Conservation (phyloP, 2,113 vertebrate genomes). For the Vulpes vulpes region DNA sequence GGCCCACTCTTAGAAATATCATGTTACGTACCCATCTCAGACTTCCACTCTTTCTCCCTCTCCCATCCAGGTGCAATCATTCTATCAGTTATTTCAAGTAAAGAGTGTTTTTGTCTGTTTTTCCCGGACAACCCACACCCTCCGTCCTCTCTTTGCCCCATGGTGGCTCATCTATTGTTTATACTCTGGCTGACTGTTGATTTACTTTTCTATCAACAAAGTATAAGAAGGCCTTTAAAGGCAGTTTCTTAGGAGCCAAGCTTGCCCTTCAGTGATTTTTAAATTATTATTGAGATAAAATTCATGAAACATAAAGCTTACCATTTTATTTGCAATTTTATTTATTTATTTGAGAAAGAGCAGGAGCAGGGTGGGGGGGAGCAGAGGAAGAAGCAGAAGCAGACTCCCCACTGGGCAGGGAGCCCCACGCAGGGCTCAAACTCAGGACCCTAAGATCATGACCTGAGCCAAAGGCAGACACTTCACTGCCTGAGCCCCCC, state of each 20-base stretch:
- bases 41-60: background rate
- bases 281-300: background rate
- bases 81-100: background rate
- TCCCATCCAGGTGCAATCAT: background rate
- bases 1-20: background rate
- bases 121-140: background rate
- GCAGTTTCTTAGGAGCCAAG: background rate
- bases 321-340: background rate
- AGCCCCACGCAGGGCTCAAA: accelerated
- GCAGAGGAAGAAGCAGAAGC: background rate
- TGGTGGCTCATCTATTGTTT: background rate
- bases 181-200: background rate
- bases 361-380: background rate
- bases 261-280: background rate
- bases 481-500: background rate
- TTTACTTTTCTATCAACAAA: background rate
- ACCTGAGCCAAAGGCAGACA: background rate
- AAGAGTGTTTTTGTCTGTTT: background rate
- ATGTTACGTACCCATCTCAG: background rate
- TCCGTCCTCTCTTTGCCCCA: background rate
- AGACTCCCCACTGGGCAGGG: background rate
- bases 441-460: background rate
- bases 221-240: background rate
- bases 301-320: background rate
- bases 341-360: background rate